phyloP scores from a whole-genome alignment of 1,140 invertebrate genomes.

The Heliothis subflexa region DNA sequence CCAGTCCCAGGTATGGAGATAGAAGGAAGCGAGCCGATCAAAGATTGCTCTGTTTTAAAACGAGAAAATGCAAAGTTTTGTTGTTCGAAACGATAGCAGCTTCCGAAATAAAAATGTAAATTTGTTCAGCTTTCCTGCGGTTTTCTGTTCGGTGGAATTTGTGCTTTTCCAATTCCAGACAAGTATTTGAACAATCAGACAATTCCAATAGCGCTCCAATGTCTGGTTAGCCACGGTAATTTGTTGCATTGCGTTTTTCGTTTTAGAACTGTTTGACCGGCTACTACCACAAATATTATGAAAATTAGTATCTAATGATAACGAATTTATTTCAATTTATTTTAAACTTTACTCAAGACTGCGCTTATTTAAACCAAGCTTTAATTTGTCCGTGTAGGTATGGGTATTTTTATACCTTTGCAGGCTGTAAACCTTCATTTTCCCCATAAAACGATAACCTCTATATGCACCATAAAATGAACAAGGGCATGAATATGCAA shows the following conservation, averaged over 20 bases:
- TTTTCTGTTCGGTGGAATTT: constrained; percentile 58
- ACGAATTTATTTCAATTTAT: background rate
- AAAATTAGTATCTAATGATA: background rate
- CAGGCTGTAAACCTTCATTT: too few species aligned
- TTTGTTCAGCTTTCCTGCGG: constrained; percentile 65
- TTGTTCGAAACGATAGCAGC: constrained; percentile 69
- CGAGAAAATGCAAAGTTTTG: constrained; percentile 71
- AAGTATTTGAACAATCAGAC: constrained; percentile 61
- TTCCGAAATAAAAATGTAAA: constrained; percentile 77
- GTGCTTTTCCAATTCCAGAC: constrained; percentile 59
- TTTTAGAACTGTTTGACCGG: constrained; percentile 30
- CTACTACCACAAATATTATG: background rate
- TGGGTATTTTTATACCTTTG: too few species aligned
- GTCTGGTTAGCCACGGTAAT: constrained; percentile 48
- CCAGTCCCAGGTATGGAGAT: constrained; percentile 61
- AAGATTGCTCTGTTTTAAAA: constrained; percentile 77
- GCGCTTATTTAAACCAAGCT: too few species aligned
- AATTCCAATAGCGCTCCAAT: constrained; percentile 59
- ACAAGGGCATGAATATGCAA: too few species aligned
- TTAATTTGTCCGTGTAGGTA: too few species aligned
- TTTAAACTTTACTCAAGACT: too few species aligned
- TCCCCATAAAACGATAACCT: too few species aligned
- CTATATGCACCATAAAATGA: too few species aligned
- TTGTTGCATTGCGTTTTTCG: constrained; percentile 49
- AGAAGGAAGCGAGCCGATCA: constrained; percentile 69